Base-by-base conservation (phyloP, 2,113 vertebrate species). In the Glaucomys volans region DNA sequence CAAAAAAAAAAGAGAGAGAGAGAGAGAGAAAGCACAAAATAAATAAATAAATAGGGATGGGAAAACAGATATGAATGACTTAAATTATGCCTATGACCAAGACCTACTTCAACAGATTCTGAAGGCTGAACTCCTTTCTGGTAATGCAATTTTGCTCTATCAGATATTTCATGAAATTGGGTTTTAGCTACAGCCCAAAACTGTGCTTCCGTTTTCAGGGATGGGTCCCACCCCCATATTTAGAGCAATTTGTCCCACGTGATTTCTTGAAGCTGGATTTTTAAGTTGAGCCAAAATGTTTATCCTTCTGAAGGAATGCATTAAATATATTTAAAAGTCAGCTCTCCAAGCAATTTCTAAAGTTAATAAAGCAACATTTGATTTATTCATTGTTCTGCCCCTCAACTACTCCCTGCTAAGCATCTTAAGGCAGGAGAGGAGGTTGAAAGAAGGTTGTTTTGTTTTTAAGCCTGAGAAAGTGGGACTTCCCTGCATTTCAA, bases 381-480 rank as follows among this genome's bases (percentile, higher is more conserved):
- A 80, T 76, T 91, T 94, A 35, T 17, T 71, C 57, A 80, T 83
- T 80, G 86, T 47, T 91, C 86, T 74, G 44, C 77, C 66, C 69
- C 96, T 95, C 93, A 93, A 92, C 95, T 95, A 87, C 89, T 96
- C 97, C 54, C 97, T 93, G 96, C 98, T 95, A 94, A 98, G 98
- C 97, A 97, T 99, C 98, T 98, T 95, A 95, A 97, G 96, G 97
- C 86, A 0, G 96, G 64, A 96, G 88, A 84, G 87, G 59, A 93
- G 71, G 44, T 77, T 86, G 67, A 92, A 91, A 57, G 92, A 97
- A 97, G 96, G 80, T 72, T 76, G 83, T 62, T 84, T 72, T 81
- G 64, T 79, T 95, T 96, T 86, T 91, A 98, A 98, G 98, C 98
- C 98, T 98, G 98, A 99, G 99, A 99, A 99, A 99, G 98, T 98